Percentiles rank a stretch among this genome's conserved stretches.
These are phyloP conservation scores for Callopanchax toddi DNA, from an alignment of 2,113 vertebrate genomes.

Conservation along the genomic window DNA sequence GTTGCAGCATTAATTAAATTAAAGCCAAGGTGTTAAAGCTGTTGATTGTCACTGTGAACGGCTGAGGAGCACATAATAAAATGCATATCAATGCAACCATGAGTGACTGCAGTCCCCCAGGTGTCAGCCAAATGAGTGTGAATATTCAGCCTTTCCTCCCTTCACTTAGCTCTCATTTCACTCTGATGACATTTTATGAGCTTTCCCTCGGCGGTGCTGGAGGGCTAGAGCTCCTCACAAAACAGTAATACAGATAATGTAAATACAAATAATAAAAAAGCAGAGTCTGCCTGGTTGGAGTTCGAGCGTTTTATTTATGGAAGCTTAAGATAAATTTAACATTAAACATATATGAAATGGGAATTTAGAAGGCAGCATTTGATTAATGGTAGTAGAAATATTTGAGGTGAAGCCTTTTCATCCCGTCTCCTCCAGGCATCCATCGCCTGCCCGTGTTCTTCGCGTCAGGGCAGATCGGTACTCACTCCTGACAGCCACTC, in stretches of 20 bases:
- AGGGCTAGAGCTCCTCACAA: conserved; percentile 48
- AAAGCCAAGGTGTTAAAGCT: conserved; percentile 80
- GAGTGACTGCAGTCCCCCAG: conserved; percentile 78
- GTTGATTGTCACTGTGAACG: conserved; percentile 73
- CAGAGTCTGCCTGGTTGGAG: background rate
- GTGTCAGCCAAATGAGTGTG: conserved; percentile 80
- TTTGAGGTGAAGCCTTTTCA: background rate
- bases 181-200: conserved; percentile 79
- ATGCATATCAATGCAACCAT: conserved; percentile 81
- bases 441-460: conserved; percentile 42
- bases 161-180: conserved; percentile 81
- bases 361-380: background rate
- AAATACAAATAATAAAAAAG: conserved; percentile 23
- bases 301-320: background rate
- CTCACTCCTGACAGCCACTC: conserved; percentile 35
- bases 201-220: conserved; percentile 60
- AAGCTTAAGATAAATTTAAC: background rate
- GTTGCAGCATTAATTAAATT: conserved; percentile 84
- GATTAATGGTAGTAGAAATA: background rate
- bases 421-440: conserved; percentile 15
- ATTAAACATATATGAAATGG: background rate
- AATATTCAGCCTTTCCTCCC: conserved; percentile 80
- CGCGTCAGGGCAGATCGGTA: conserved; percentile 44
- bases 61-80: conserved; percentile 69
- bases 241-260: conserved; percentile 32